These are phyloP conservation scores for Plagiodera versicolora DNA, from an alignment of 2,888 invertebrate genomes.

Conservation along the genomic window DNA sequence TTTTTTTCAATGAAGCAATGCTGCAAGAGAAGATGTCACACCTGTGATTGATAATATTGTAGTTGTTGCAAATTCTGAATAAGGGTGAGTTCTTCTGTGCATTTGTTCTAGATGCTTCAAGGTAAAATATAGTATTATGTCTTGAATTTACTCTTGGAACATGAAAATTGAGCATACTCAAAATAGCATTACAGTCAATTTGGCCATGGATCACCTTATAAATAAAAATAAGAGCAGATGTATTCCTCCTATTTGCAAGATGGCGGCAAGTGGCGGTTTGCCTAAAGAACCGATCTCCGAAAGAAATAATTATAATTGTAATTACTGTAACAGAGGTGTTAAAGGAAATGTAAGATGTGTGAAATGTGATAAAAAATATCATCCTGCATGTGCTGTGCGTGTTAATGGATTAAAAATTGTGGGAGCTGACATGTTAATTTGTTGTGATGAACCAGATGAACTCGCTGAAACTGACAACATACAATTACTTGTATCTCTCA, in stretches of 20 bases:
- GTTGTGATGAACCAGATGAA: background rate
- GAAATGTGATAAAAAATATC: background rate
- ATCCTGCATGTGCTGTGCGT: background rate
- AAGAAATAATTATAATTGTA: background rate
- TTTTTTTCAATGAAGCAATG: too few species aligned
- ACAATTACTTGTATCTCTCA: slow-evolving; percentile 1
- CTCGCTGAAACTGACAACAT: background rate
- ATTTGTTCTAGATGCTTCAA: too few species aligned
- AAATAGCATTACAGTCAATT: too few species aligned
- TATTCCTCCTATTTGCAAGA: background rate
- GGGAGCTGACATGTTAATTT: background rate
- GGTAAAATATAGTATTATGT: too few species aligned
- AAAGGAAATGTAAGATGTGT: background rate
- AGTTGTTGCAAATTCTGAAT: too few species aligned
- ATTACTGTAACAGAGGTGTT: slow-evolving; percentile 1
- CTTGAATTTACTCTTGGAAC: too few species aligned
- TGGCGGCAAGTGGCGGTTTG: background rate
- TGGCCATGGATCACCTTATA: too few species aligned
- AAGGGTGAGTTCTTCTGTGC: too few species aligned
- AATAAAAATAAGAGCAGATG: too few species aligned
- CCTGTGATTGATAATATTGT: too few species aligned
- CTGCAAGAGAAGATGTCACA: too few species aligned
- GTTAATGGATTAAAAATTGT: slow-evolving; percentile 1
- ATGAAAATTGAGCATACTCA: too few species aligned
- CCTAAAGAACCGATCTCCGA: background rate